Evolutionary conservation across 2,113 vertebrate genomes (phyloP).

Genomic region (Indri indri): DNA sequence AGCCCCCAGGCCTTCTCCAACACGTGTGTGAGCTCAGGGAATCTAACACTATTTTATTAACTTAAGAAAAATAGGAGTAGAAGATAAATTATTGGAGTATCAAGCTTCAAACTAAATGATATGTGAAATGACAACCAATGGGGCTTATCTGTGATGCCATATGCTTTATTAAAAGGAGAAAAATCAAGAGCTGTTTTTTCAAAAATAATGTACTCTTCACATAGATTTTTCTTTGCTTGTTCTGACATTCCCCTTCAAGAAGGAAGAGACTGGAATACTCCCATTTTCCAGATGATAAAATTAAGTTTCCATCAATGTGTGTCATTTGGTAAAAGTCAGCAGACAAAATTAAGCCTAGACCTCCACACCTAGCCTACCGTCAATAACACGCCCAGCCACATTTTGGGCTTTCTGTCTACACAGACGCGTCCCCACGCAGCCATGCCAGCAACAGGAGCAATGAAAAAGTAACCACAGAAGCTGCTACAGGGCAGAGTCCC

Average conservation of each 20-base stretch:
- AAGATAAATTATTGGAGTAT: neutral
- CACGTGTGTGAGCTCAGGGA: neutral
- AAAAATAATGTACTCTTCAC: neutral
- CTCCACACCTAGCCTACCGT: neutral
- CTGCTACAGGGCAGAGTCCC: neutral
- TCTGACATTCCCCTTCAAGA: neutral
- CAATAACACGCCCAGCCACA: neutral
- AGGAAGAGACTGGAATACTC: neutral
- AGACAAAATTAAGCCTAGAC: neutral
- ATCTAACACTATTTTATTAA: neutral
- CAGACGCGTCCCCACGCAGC: neutral
- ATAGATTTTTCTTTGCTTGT: neutral
- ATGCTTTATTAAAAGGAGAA: neutral
- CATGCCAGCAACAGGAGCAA: neutral
- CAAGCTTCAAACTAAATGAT: neutral
- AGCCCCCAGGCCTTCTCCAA: neutral
- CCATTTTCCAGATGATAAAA: constrained; percentile 1
- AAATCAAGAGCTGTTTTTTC: neutral
- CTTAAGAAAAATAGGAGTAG: neutral
- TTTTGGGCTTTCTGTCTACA: neutral
- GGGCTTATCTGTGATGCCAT: accelerated
- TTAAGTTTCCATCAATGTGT: neutral
- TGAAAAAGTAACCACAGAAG: too few species aligned
- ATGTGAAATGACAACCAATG: neutral
- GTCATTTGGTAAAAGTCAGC: neutral